Conservation (phyloP, 1,140 invertebrate species). For the Lamellibrachia luymesi region DNA sequence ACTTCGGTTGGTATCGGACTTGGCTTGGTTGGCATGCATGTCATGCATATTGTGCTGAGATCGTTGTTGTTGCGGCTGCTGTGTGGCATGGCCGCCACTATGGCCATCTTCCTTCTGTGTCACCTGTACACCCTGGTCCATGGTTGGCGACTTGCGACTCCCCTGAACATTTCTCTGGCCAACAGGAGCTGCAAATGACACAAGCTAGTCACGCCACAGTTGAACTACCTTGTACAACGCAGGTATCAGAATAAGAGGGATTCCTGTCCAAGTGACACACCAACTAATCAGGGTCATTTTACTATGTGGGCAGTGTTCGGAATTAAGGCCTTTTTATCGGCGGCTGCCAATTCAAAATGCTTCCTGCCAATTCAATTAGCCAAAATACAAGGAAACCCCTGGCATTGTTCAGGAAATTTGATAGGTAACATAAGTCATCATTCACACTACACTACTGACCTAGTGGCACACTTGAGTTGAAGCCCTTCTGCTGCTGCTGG, state of each 20-base stretch:
- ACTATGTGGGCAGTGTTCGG: too few relatives aligned
- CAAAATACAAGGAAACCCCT: too few relatives aligned
- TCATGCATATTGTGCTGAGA: background rate
- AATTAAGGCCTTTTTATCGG: too few relatives aligned
- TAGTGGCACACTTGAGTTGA: background rate
- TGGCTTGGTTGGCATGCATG: background rate
- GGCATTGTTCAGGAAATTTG: too few relatives aligned
- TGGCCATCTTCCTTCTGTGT: conserved; percentile 36
- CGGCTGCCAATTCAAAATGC: too few relatives aligned
- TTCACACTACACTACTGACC: background rate
- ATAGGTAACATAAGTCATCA: background rate
- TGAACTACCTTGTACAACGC: too few relatives aligned
- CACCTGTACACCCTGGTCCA: conserved; percentile 78
- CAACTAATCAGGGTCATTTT: too few relatives aligned
- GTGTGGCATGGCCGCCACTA: background rate
- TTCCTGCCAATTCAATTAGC: too few relatives aligned
- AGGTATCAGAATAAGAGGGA: too few relatives aligned
- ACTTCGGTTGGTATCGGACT: background rate
- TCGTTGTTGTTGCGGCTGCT: background rate
- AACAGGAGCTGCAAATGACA: background rate
- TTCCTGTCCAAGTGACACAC: too few relatives aligned
- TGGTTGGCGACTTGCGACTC: conserved; percentile 64
- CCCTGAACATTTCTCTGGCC: conserved; percentile 29
- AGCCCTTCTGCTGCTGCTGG: conserved; percentile 13
- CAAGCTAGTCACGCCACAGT: too few relatives aligned